A percentile compares a stretch with the other conserved stretches of the same genome.
Conservation (phyloP, 2,888 invertebrate species). For the Neoaliturus tenellus region DNA sequence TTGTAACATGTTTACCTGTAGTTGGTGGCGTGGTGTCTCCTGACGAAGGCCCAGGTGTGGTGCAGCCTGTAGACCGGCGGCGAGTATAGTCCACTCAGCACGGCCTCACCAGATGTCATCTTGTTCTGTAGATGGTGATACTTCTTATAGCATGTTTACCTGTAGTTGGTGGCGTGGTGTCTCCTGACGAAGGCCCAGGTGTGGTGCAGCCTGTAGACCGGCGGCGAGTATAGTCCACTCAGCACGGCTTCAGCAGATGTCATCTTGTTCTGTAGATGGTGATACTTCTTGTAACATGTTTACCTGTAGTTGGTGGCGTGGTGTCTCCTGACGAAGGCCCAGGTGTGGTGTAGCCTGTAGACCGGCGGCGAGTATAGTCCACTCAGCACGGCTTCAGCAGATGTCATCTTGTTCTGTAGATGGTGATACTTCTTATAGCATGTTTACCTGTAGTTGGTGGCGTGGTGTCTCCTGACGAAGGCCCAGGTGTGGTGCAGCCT, state of each 20-base stretch:
- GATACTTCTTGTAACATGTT: too few species aligned
- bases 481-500: conserved; percentile 74
- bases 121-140: too few species aligned
- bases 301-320: conserved; percentile 75
- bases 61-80: conserved; percentile 74
- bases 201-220: conserved; percentile 73
- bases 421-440: too few species aligned
- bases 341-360: conserved; percentile 73
- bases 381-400: conserved; percentile 71
- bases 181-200: conserved; percentile 75
- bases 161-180: conserved; percentile 75
- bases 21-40: conserved; percentile 74
- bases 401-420: too few species aligned
- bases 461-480: conserved; percentile 74
- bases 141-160: too few species aligned
- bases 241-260: conserved; percentile 71
- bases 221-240: conserved; percentile 74
- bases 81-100: conserved; percentile 74
- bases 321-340: conserved; percentile 74
- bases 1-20: conserved; percentile 74
- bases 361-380: conserved; percentile 76
- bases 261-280: too few species aligned
- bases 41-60: conserved; percentile 74
- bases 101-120: too few species aligned
- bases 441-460: conserved; percentile 74